Evolutionary conservation across 2,888 invertebrate species (phyloP).

Genomic region (Melangyna quadrimaculata): DNA sequence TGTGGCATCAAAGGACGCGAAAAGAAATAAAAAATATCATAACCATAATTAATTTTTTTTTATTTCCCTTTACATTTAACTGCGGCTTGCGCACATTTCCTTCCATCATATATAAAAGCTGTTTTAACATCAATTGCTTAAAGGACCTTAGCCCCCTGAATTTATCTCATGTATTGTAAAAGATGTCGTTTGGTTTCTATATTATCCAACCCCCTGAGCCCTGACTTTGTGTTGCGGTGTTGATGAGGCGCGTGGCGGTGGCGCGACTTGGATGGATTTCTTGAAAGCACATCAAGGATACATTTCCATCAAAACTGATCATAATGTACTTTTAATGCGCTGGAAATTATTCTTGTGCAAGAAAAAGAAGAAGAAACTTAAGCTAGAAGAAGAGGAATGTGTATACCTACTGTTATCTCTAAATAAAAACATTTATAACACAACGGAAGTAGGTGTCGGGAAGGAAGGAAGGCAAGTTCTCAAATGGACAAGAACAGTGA

Average conservation of each 20-base stretch:
- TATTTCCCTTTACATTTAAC: slow-evolving; percentile 31
- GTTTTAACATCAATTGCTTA: slow-evolving; percentile 17
- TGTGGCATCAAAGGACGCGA: slow-evolving; percentile 6
- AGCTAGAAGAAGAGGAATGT: background rate
- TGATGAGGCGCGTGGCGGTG: background rate
- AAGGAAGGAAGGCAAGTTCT: background rate
- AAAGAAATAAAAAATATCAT: slow-evolving; percentile 22
- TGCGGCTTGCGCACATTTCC: background rate
- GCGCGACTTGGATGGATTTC: background rate
- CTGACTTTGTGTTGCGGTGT: background rate
- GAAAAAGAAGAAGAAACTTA: background rate
- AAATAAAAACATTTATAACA: background rate
- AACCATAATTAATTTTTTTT: slow-evolving; percentile 49
- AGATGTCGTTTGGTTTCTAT: slow-evolving; percentile 25
- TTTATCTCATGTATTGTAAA: slow-evolving; percentile 13
- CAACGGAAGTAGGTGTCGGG: background rate
- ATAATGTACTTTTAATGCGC: slow-evolving; percentile 62
- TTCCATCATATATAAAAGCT: slow-evolving; percentile 1
- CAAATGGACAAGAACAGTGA: slow-evolving; percentile 38
- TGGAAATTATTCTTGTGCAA: slow-evolving; percentile 54
- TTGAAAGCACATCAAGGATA: slow-evolving; percentile 44
- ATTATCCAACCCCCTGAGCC: background rate
- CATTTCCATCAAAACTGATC: slow-evolving; percentile 51
- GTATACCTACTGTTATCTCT: background rate
- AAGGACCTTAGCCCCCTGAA: slow-evolving; percentile 21